Evolutionary conservation across 2,888 invertebrate genomes (phyloP).

Genomic region (Aphidius colemani): DNA sequence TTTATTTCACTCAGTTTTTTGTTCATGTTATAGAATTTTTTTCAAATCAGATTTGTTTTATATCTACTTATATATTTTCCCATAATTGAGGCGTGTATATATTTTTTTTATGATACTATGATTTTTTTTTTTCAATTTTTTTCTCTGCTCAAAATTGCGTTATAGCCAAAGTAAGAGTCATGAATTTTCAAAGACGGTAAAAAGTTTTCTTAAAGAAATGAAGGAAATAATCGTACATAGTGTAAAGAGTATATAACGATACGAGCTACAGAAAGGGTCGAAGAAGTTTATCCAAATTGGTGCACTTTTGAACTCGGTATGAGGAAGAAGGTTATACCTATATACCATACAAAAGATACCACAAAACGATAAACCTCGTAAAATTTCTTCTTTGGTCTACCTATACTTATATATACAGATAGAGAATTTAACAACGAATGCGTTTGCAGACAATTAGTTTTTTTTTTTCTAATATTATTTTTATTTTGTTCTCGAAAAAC

Average conservation of each 20-base stretch:
- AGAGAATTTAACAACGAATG: not conserved
- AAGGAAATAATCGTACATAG: slow-evolving; percentile 14
- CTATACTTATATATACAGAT: not conserved
- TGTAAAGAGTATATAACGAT: slow-evolving; percentile 16
- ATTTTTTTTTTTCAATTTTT: not conserved
- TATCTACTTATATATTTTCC: too few species aligned
- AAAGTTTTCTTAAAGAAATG: too few species aligned
- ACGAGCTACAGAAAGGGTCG: slow-evolving; percentile 22
- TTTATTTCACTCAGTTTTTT: too few species aligned
- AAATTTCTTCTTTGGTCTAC: not conserved
- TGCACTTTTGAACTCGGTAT: slow-evolving; percentile 25
- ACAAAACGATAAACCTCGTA: slow-evolving; percentile 16
- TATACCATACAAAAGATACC: slow-evolving; percentile 10
- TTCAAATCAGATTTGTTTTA: too few species aligned
- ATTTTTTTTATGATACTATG: too few species aligned
- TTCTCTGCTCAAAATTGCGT: not conserved
- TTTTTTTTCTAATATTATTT: not conserved
- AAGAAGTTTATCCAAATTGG: slow-evolving; percentile 26
- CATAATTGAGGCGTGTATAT: too few species aligned
- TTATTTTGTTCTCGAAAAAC: too few species aligned
- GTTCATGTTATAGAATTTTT: too few species aligned
- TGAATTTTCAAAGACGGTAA: not conserved
- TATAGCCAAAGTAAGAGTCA: slow-evolving; percentile 3
- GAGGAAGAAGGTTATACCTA: slow-evolving; percentile 2
- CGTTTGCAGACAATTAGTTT: not conserved